Conservation (phyloP, 2,888 invertebrate species). For the Thecophora atra region DNA sequence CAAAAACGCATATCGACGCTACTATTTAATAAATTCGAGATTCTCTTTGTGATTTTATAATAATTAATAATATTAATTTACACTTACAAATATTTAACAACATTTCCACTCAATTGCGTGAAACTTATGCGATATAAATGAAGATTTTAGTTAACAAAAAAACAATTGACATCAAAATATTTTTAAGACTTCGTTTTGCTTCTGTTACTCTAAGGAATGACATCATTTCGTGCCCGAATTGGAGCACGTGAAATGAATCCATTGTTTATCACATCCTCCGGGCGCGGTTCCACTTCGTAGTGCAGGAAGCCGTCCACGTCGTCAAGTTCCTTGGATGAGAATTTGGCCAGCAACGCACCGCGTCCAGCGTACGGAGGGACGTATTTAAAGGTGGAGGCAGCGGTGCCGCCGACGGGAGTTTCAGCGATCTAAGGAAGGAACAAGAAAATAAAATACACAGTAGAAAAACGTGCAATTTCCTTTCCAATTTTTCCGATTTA, state of each 20-base stretch:
- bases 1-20: not conserved
- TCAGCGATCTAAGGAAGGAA: constrained; percentile 57
- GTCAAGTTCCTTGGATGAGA: constrained; percentile 84
- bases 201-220: constrained; percentile 52
- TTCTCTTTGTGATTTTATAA: not conserved
- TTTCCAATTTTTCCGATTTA: no score
- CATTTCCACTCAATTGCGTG: not conserved
- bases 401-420: constrained; percentile 73
- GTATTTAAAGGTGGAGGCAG: constrained; percentile 78
- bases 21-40: not conserved
- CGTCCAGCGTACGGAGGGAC: constrained; percentile 82
- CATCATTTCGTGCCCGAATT: constrained; percentile 60
- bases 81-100: not conserved
- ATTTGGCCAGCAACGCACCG: constrained; percentile 86
- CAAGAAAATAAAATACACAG: not conserved
- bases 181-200: not conserved
- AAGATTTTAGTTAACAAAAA: not conserved
- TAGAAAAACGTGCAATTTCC: not conserved
- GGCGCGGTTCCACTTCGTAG: constrained; percentile 72
- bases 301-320: constrained; percentile 91
- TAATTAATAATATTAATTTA: not conserved
- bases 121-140: not conserved
- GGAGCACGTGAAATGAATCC: constrained; percentile 55
- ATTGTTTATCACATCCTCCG: constrained; percentile 60
- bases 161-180: not conserved